Evolutionary conservation across 1,140 invertebrate species (phyloP).

Genomic region (Physella acuta): DNA sequence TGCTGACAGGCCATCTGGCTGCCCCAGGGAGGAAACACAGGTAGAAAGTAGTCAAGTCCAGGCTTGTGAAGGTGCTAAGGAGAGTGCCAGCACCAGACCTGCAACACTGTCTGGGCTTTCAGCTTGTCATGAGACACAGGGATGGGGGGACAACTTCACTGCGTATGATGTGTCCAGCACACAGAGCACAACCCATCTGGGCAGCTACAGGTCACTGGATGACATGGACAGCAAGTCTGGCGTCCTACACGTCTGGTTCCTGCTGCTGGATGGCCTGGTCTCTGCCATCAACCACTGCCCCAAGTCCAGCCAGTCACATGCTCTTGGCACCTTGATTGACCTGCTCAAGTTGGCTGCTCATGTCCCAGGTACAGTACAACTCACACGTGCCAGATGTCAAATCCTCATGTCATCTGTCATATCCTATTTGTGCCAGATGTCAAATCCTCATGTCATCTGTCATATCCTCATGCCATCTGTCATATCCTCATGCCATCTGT

Average conservation of each 20-base stretch:
- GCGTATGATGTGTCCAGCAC: background rate
- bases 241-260: conserved; percentile 86
- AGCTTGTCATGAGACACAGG: background rate
- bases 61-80: background rate
- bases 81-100: background rate
- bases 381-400: background rate
- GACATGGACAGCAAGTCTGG: conserved; percentile 78
- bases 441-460: background rate
- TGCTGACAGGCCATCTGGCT: background rate
- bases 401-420: too few relatives aligned
- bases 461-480: background rate
- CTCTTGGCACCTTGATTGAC: conserved; percentile 83
- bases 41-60: background rate
- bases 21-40: too few relatives aligned
- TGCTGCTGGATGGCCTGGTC: conserved; percentile 84
- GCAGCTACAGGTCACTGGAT: conserved; percentile 36
- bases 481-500: background rate
- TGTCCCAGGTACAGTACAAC: conserved; percentile 68
- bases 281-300: conserved; percentile 76
- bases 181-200: background rate
- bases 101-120: background rate
- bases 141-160: too few relatives aligned
- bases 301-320: conserved; percentile 80
- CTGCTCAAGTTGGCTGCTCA: conserved; percentile 75
- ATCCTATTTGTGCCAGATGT: conserved; percentile 53